Evolutionary conservation across 2,113 vertebrate genomes (phyloP).

Genomic region (Typhlomys cinereus): DNA sequence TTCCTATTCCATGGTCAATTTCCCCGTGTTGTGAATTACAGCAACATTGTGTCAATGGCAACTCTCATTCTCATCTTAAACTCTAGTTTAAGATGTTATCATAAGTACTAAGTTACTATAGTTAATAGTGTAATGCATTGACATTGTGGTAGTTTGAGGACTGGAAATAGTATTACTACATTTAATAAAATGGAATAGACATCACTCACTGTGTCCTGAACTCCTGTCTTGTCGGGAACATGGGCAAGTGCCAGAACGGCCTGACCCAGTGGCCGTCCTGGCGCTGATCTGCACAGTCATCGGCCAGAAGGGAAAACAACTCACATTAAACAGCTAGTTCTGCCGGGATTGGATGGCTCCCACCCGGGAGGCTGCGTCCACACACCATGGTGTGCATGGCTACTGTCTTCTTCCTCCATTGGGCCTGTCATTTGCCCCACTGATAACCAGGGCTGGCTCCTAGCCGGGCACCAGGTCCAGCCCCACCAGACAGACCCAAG

Average conservation of each 20-base stretch:
- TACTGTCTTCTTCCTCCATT: background rate
- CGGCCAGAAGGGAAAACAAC: background rate
- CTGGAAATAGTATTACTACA: too few species aligned
- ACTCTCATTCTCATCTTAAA: too few species aligned
- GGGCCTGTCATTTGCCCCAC: background rate
- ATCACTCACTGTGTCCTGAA: conserved; percentile 22
- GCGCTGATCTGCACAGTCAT: conserved; percentile 42
- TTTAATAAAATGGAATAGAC: background rate
- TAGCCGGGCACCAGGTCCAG: too few species aligned
- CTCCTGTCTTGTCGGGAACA: background rate
- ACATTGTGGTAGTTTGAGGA: too few species aligned
- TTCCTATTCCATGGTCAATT: too few species aligned
- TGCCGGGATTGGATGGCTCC: background rate
- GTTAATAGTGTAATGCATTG: too few species aligned
- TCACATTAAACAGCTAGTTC: background rate
- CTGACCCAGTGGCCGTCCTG: background rate
- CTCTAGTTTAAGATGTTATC: too few species aligned
- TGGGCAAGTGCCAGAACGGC: background rate
- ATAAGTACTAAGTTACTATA: too few species aligned
- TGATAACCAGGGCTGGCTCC: accelerated
- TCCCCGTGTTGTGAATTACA: too few species aligned
- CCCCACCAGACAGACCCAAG: background rate
- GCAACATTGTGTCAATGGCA: too few species aligned
- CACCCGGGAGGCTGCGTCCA: background rate
- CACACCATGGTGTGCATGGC: accelerated